Conservation (phyloP, 2,113 vertebrate species). For the Phoxinus phoxinus region DNA sequence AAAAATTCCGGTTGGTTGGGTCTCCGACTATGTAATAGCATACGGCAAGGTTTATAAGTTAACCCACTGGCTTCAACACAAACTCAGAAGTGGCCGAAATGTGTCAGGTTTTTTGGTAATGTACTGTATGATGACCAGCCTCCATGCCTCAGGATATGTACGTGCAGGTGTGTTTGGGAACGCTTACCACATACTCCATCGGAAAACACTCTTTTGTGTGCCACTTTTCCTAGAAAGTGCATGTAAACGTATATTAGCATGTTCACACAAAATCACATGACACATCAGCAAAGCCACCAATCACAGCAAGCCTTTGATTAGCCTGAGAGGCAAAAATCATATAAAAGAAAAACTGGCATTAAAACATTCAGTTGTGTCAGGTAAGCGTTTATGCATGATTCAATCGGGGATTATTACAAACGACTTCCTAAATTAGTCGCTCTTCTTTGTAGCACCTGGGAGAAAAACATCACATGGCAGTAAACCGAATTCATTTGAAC, state of each 20-base stretch:
- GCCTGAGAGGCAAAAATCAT: not conserved
- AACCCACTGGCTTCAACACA: not conserved
- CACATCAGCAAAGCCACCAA: constrained; percentile 21
- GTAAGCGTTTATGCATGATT: not conserved
- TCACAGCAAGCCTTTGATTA: not conserved
- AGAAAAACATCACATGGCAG: not conserved
- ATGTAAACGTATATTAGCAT: constrained; percentile 68
- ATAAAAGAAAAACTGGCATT: not conserved
- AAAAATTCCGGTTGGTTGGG: not conserved
- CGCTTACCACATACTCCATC: constrained; percentile 81
- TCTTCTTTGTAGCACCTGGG: not conserved
- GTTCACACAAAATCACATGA: constrained; percentile 46
- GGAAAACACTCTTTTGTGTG: constrained; percentile 68
- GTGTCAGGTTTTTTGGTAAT: constrained; percentile 10
- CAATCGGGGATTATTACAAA: not conserved
- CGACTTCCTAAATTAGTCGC: not conserved
- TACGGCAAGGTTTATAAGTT: not conserved
- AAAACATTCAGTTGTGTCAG: not conserved
- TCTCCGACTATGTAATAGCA: not conserved
- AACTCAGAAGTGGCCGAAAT: not conserved
- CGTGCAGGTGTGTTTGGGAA: constrained; percentile 51
- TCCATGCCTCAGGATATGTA: constrained; percentile 52
- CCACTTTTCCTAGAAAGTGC: constrained; percentile 74
- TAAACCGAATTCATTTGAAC: not conserved
- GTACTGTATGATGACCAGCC: constrained; percentile 57